Percentiles rank a stretch among this genome's conserved stretches.
These are phyloP conservation scores for Trachymyrmex cornetzi DNA, from an alignment of 1,140 invertebrate species.

Conservation along the genomic window DNA sequence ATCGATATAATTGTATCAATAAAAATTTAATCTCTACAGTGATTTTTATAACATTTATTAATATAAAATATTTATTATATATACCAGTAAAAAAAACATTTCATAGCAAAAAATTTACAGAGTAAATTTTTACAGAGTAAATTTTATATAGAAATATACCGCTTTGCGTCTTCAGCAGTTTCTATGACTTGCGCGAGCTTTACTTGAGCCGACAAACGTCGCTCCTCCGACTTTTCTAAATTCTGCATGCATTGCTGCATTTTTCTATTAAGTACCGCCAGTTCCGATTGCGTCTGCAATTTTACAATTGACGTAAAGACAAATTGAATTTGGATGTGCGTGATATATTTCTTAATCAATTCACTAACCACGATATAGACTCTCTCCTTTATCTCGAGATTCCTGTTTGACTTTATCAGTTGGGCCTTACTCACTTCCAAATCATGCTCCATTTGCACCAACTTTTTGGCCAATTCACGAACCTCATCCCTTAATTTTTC, in stretches of 20 bases:
- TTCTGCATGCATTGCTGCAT: constrained; percentile 94
- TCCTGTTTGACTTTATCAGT: constrained; percentile 88
- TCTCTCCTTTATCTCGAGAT: constrained; percentile 90
- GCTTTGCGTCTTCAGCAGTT: constrained; percentile 93
- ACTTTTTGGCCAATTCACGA: constrained; percentile 90
- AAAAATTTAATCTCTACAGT: not conserved
- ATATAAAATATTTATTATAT: not conserved
- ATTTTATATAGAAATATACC: constrained; percentile 86
- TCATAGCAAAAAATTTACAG: not conserved
- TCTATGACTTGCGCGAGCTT: constrained; percentile 93
- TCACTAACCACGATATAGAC: constrained; percentile 88
- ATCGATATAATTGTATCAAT: not conserved
- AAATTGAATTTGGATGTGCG: not conserved
- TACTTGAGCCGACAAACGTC: constrained; percentile 89
- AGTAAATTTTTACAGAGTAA: not conserved
- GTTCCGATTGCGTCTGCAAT: constrained; percentile 91
- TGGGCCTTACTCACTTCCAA: constrained; percentile 89
- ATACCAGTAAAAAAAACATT: not conserved
- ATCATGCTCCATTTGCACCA: constrained; percentile 90
- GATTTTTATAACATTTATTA: not conserved
- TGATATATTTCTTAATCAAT: not conserved
- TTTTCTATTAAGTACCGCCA: constrained; percentile 91
- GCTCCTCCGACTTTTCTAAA: constrained; percentile 92
- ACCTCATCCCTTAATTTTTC: constrained; percentile 91
- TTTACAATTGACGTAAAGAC: not conserved